phyloP scores from a whole-genome alignment of 2,888 invertebrate genomes.

The Brachylomia viminalis region DNA sequence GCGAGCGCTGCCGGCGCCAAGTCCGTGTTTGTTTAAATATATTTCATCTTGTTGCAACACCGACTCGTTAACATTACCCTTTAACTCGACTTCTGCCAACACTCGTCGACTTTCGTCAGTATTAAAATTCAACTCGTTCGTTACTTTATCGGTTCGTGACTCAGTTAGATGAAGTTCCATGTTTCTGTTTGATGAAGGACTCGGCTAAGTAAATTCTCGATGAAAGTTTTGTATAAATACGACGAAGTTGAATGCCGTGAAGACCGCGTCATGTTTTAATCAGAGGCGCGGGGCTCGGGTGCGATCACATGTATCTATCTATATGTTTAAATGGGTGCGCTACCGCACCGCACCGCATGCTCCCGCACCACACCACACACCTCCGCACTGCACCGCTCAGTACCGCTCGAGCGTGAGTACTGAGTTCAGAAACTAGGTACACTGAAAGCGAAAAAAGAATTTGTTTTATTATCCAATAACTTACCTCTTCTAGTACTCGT shows the following conservation, averaged over 20 bases:
- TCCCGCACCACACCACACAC: conserved; percentile 10
- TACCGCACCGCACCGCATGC: conserved; percentile 8
- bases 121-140: conserved; percentile 80
- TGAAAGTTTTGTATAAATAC: conserved; percentile 78
- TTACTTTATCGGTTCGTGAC: conserved; percentile 80
- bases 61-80: conserved; percentile 68
- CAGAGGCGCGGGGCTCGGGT: conserved; percentile 61
- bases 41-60: conserved; percentile 39
- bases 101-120: conserved; percentile 61
- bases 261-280: conserved; percentile 75
- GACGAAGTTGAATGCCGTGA: conserved; percentile 75
- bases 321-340: conserved; percentile 64
- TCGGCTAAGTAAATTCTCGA: conserved; percentile 77
- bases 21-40: conserved; percentile 40
- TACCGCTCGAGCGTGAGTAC: background rate
- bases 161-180: conserved; percentile 79
- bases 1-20: background rate
- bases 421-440: background rate
- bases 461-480: background rate
- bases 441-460: too few species aligned
- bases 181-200: conserved; percentile 81
- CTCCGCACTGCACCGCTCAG: background rate
- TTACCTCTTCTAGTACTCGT: too few species aligned
- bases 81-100: conserved; percentile 37
- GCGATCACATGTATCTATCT: conserved; percentile 55